Percentiles rank a stretch among this genome's conserved stretches.
Evolutionary conservation across 2,888 invertebrate genomes (phyloP).

Genomic region (Pardosa pseudoannulata): DNA sequence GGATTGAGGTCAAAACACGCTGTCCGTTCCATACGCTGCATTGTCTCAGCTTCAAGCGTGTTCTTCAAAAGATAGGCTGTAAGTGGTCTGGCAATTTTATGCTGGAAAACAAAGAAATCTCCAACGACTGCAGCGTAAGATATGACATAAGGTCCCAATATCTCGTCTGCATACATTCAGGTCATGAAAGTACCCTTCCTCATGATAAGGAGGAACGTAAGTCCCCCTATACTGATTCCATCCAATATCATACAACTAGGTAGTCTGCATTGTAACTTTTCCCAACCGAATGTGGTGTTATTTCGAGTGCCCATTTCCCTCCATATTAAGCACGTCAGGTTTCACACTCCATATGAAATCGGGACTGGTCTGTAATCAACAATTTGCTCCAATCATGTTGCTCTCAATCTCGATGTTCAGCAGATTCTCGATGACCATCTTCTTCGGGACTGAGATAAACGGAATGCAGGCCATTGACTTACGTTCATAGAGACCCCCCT

Average conservation of each 20-base stretch:
- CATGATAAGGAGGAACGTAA: background rate
- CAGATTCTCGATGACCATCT: background rate
- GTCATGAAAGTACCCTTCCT: background rate
- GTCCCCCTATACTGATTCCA: background rate
- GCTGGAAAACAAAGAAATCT: background rate
- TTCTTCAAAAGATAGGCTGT: background rate
- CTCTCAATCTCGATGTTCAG: slow-evolving; percentile 5
- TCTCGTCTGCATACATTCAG: background rate
- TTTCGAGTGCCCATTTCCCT: background rate
- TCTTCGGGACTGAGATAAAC: background rate
- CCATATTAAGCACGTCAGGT: slow-evolving; percentile 3
- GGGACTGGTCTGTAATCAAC: background rate
- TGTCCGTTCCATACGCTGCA: background rate
- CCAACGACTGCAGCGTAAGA: background rate
- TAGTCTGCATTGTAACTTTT: background rate
- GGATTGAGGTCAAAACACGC: background rate
- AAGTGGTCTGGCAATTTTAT: background rate
- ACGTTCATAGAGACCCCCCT: background rate
- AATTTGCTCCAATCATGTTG: background rate
- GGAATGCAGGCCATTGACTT: background rate
- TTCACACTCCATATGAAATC: background rate
- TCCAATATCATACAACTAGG: background rate
- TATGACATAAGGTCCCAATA: background rate
- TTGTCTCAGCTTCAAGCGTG: background rate
- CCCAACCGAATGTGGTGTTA: background rate